Percentiles rank a stretch among this genome's conserved stretches.
These are phyloP conservation scores for Octonoba sinensis DNA, from an alignment of 2,888 invertebrate species.

Conservation along the genomic window DNA sequence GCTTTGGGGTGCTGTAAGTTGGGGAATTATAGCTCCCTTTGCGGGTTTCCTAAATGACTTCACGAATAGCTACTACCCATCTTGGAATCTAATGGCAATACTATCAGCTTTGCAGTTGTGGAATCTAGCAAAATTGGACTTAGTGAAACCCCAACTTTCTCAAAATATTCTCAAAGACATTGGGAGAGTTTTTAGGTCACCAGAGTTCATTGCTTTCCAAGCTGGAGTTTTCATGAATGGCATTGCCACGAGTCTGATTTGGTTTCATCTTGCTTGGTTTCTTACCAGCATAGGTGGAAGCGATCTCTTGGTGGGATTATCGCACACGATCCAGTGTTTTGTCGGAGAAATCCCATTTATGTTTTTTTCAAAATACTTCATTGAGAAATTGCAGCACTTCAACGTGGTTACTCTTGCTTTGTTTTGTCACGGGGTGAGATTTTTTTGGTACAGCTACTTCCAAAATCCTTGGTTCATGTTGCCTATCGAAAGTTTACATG, in stretches of 20 bases:
- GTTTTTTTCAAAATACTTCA: constrained; percentile 77
- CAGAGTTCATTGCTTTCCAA: constrained; percentile 30
- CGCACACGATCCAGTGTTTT: constrained; percentile 79
- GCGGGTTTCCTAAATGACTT: constrained; percentile 32
- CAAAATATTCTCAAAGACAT: constrained; percentile 34
- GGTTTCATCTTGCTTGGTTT: constrained; percentile 49
- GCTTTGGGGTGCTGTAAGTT: constrained; percentile 65
- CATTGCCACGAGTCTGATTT: constrained; percentile 37
- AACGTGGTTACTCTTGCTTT: constrained; percentile 69
- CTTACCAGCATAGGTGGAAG: constrained; percentile 34
- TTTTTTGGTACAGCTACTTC: constrained; percentile 69
- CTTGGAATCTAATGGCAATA: constrained; percentile 13
- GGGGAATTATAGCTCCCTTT: constrained; percentile 53
- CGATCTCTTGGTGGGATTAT: constrained; percentile 45
- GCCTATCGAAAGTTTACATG: constrained; percentile 69
- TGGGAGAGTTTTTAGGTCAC: constrained; percentile 3
- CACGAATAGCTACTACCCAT: constrained; percentile 16
- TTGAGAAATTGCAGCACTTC: constrained; percentile 65
- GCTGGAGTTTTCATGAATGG: constrained; percentile 39
- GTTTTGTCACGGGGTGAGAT: constrained; percentile 68
- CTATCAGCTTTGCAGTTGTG: constrained; percentile 12
- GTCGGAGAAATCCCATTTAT: constrained; percentile 89
- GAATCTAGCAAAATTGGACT: constrained; percentile 20
- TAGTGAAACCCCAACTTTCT: constrained; percentile 26
- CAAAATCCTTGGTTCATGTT: constrained; percentile 69